These are phyloP conservation scores for Corythornis leucogaster DNA, from an alignment of 2,797 vertebrate genomes.

Conservation along the genomic window DNA sequence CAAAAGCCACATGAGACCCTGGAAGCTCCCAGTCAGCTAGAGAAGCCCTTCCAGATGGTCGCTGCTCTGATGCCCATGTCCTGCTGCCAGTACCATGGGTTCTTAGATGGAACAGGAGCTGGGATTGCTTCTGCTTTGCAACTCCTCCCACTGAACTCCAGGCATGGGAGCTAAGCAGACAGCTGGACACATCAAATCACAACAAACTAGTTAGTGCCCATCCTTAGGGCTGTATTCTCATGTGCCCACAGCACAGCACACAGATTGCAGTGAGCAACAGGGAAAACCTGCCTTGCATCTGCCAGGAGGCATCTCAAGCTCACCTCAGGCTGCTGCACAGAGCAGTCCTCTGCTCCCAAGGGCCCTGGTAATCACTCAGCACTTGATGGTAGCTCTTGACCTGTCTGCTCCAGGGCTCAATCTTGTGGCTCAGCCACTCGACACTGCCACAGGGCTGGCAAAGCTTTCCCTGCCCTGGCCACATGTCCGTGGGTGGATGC, in stretches of 20 bases:
- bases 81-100: background rate
- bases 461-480: background rate
- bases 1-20: rapidly evolving
- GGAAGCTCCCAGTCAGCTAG: background rate
- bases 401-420: background rate
- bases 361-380: background rate
- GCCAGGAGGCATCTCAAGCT: background rate
- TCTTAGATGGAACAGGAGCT: background rate
- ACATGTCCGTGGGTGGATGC: background rate
- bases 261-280: rapidly evolving
- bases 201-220: rapidly evolving
- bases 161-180: background rate
- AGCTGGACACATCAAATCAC: background rate
- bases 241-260: rapidly evolving
- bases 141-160: too few species aligned
- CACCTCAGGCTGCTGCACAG: background rate
- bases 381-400: conserved; percentile 4
- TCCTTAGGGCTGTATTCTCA: background rate
- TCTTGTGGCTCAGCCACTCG: background rate
- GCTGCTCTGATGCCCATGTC: rapidly evolving
- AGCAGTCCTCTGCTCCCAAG: background rate
- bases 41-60: background rate
- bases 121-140: background rate
- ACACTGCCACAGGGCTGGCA: background rate
- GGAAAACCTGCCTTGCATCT: background rate